Base-by-base conservation (phyloP, 2,888 invertebrate genomes). In the Himalopsyche kuldschensis region DNA sequence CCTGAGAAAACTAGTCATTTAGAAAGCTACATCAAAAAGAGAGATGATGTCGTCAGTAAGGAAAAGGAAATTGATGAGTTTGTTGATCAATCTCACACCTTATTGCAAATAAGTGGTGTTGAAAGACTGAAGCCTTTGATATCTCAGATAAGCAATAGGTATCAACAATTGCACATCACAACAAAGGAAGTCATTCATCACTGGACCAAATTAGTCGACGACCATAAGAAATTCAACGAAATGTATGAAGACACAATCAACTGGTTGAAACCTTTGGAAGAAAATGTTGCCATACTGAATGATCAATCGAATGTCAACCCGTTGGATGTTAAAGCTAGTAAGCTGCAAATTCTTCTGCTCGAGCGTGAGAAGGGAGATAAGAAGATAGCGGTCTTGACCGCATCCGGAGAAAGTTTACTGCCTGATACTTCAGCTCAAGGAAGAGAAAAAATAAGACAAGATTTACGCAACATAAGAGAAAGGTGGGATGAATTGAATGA, bases 341-440 rank as follows among this genome's bases (percentile, higher is more conserved):
- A 94, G 86, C 90, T 96, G 20, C 95, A 96, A 90, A 92, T 95
- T 1, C 91, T 97, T 80, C 89, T 95, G 78, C 92, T 96, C 11
- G 98, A 98, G 88, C 94, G 94, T 87, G 97, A 98, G 87, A 95
- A 96, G 88, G 97, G 97, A 1, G 95, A 96, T 87, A 94, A 95
- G 87, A 94, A 96, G 87, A 92, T 98, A 46, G 93, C 94, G 81
- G 93, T 94, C 55, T 90, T 97, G 24, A 95, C 95, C 17, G 92
- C 94, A 3, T 93, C 95, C 0, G 97, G 97, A 3, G 98, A 99
- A 88, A 95, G 96, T 89, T 94, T 98, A n/a, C 93, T 97, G 85
- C 97, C 98, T 0, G 97, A 97, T 89, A 99, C 98, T 2, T 96
- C 98, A 11, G 95, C 98, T 0, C 95, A 95, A 87, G 98, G 98